A percentile compares a stretch with the other conserved stretches of the same genome.
phyloP scores from a whole-genome alignment of 1,140 invertebrate genomes.

The Aleiodes sp. region DNA sequence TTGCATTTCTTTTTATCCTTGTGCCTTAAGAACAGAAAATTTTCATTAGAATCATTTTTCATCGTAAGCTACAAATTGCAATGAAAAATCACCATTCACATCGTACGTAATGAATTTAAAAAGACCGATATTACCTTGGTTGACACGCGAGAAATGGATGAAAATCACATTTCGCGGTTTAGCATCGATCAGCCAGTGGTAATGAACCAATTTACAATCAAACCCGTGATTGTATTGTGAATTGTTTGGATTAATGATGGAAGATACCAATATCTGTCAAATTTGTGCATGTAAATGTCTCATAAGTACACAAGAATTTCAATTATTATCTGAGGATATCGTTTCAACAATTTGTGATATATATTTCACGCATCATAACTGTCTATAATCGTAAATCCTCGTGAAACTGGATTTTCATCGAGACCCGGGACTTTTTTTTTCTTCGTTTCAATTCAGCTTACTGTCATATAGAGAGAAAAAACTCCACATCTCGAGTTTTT shows the following conservation, averaged over 20 bases:
- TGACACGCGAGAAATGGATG: neutral
- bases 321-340: neutral
- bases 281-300: neutral
- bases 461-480: too few species aligned
- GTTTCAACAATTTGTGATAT: neutral
- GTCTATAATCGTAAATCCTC: too few species aligned
- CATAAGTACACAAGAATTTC: neutral
- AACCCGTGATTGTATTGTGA: neutral
- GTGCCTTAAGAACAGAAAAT: neutral
- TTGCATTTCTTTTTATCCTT: neutral
- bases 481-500: too few species aligned
- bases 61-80: neutral
- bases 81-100: neutral
- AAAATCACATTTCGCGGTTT: constrained; percentile 1
- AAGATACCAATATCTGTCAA: neutral
- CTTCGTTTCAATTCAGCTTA: too few species aligned
- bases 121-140: neutral
- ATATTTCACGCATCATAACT: neutral
- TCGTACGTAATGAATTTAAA: neutral
- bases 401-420: too few species aligned
- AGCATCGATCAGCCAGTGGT: constrained; percentile 1
- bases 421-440: too few species aligned
- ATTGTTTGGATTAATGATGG: constrained; percentile 1
- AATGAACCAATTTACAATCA: neutral
- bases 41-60: neutral